phyloP scores from a whole-genome alignment of 2,797 vertebrate species.

The Sphaeramia orbicularis region DNA sequence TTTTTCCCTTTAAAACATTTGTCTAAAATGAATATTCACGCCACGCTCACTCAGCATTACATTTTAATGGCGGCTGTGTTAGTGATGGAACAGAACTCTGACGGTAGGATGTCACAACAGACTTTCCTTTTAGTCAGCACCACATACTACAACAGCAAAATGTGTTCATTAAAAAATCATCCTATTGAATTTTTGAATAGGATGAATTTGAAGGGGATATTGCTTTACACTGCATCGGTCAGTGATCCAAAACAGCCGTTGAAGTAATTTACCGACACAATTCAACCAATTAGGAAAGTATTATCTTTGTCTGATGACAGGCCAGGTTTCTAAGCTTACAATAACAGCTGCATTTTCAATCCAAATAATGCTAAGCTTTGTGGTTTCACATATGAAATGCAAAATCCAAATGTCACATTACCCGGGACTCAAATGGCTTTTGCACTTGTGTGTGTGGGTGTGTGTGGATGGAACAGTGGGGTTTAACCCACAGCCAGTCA shows the following conservation, averaged over 20 bases:
- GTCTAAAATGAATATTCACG: not conserved
- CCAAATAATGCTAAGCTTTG: slow-evolving; percentile 15
- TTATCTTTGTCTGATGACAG: slow-evolving; percentile 5
- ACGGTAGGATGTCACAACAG: not conserved
- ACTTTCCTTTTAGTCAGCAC: not conserved
- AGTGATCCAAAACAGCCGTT: not conserved
- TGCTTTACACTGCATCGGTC: not conserved
- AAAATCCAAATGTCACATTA: slow-evolving; percentile 22
- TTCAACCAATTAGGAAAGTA: slow-evolving; percentile 12
- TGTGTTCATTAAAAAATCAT: slow-evolving; percentile 31
- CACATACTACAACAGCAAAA: slow-evolving; percentile 1
- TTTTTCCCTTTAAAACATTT: not conserved
- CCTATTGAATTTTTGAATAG: too few species aligned
- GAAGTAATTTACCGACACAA: not conserved
- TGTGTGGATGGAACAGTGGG: not conserved
- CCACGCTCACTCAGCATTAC: not conserved
- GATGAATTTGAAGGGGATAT: not conserved
- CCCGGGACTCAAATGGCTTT: slow-evolving; percentile 37
- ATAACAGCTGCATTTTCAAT: slow-evolving; percentile 30
- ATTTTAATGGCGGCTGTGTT: not conserved
- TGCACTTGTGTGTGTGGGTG: slow-evolving; percentile 11
- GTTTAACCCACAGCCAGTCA: slow-evolving; percentile 45
- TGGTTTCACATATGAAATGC: slow-evolving; percentile 16
- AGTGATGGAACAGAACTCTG: not conserved
- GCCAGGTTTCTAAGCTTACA: slow-evolving; percentile 16